Evolutionary conservation across 2,113 vertebrate genomes (phyloP).

Genomic region (Vireo altiloquus): DNA sequence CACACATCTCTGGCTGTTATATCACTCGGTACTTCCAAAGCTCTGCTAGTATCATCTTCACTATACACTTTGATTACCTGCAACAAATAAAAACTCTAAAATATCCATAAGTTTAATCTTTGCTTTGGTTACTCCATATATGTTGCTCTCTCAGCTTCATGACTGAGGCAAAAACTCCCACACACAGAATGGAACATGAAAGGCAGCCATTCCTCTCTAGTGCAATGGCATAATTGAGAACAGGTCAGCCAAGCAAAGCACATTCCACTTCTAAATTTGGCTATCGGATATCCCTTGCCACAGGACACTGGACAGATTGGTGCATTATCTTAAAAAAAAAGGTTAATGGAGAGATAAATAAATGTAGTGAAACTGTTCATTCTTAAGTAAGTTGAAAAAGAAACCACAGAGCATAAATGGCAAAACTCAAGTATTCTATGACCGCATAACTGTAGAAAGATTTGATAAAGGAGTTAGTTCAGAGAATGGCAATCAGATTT

Average conservation of each 20-base stretch:
- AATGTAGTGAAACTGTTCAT: not conserved
- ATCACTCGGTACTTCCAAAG: constrained; percentile 91
- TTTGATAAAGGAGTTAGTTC: not conserved
- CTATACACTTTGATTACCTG: constrained; percentile 97
- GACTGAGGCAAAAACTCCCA: not conserved
- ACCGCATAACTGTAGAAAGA: not conserved
- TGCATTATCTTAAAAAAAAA: not conserved
- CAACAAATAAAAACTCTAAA: constrained; percentile 12
- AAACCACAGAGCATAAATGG: not conserved
- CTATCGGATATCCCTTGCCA: not conserved
- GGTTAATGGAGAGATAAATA: not conserved
- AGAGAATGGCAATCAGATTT: not conserved
- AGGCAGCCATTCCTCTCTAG: not conserved
- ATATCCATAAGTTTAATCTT: not conserved
- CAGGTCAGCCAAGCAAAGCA: not conserved
- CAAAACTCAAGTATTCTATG: not conserved
- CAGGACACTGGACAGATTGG: not conserved
- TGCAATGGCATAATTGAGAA: not conserved
- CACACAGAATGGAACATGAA: not conserved
- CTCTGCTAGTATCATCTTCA: constrained; percentile 92
- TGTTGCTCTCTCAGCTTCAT: not conserved
- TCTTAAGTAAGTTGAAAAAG: not conserved
- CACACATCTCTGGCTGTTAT: constrained; percentile 91
- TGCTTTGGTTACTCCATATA: not conserved
- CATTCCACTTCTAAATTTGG: not conserved